Percentiles rank a stretch among this genome's conserved stretches.
phyloP scores from a whole-genome alignment of 1,140 invertebrate species.

The Melanaphis sacchari region DNA sequence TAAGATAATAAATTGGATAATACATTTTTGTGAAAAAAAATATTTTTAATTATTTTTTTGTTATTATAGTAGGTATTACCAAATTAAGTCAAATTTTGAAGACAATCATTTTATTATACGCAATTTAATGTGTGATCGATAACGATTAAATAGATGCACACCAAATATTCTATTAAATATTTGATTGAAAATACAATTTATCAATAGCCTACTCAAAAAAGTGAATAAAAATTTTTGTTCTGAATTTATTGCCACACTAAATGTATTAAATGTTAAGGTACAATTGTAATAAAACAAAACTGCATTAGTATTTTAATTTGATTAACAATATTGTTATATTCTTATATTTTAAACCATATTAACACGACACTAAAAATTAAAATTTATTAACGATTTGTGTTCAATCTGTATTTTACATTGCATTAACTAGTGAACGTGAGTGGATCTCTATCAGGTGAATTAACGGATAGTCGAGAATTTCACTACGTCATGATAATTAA shows the following conservation, averaged over 20 bases:
- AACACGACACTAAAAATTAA: background rate
- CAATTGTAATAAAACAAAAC: background rate
- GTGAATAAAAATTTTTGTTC: background rate
- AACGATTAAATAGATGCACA: too few species aligned
- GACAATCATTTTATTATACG: too few species aligned
- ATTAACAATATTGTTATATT: background rate
- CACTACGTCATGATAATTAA: background rate
- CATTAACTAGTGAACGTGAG: background rate
- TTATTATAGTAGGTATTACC: too few species aligned
- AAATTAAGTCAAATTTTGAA: too few species aligned
- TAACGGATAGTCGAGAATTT: background rate
- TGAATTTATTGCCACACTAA: background rate
- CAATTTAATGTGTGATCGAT: too few species aligned
- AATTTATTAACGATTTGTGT: background rate
- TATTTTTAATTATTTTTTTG: too few species aligned
- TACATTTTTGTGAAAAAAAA: too few species aligned
- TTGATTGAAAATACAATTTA: background rate
- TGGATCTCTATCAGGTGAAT: background rate
- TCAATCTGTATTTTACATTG: background rate
- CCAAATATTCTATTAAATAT: background rate
- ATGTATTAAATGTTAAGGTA: background rate
- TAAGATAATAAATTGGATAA: too few species aligned
- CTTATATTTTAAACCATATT: background rate
- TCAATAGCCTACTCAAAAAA: background rate
- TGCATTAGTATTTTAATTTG: background rate